Base-by-base conservation (phyloP, 1,140 invertebrate species). In the Hyles vespertilio region DNA sequence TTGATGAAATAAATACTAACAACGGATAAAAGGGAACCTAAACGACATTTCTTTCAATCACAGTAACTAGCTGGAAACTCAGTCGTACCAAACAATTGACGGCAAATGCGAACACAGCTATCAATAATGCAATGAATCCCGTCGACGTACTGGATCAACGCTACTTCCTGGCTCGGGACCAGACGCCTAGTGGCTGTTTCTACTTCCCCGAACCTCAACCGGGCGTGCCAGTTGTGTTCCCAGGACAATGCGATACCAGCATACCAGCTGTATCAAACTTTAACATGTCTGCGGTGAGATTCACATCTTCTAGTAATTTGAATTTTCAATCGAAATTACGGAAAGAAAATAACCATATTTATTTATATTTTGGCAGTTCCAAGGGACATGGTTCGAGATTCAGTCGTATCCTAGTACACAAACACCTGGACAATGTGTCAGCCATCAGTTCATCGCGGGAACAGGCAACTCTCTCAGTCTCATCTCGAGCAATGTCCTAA, bases 1-100 rank as follows among this genome's bases (percentile, higher is more conserved):
- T 22, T 22, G 22, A 22, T 22, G 22, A 22, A 22, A 22, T 22
- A 22, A 22, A 22, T 22, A 22, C 22, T 22, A 22, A 22, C 22
- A 22, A 22, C 22, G 22, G 22, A 22, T 22, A 22, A 22, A 22
- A 22, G 22, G 22, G 22, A 22, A 22, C 22, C 22, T 54, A 12
- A 54, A 12, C 12, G 9, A 22, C 47, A 11, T 32, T 56, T 43
- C 47, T 51, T 52, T 61, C 59, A 66, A 22, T 22, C 63, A 40
- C 58, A 84, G 81, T 84, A 2, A 61, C 60, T 7, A 69, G 67
- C 12, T 85, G 82, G 82, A 81, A 81, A 56, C 58, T 85, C 0
- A 80, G 82, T 47, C 71, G 79, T 67, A 63, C 65, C 9, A 82
- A 65, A 9, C 47, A 65, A 11, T 51, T 87, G 7, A 47, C 66